These are phyloP conservation scores for Schizopygopsis malacanthus DNA, from an alignment of 2,797 vertebrate genomes.

Conservation along the genomic window DNA sequence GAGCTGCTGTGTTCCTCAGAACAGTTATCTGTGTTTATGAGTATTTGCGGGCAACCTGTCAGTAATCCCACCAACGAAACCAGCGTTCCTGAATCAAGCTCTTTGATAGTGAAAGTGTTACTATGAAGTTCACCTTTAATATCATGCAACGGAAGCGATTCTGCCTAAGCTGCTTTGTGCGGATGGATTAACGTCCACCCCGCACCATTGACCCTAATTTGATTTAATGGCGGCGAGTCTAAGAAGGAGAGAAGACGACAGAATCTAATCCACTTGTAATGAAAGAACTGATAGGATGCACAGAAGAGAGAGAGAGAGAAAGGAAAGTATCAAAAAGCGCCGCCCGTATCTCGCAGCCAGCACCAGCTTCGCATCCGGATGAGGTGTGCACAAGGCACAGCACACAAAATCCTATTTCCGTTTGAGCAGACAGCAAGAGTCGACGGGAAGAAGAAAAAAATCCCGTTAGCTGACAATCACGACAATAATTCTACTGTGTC, in stretches of 20 bases:
- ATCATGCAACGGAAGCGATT: constrained; percentile 78
- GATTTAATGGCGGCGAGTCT: constrained; percentile 80
- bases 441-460: constrained; percentile 51
- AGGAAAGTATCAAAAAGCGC: constrained; percentile 18
- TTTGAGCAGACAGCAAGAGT: constrained; percentile 34
- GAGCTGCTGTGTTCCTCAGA: background rate
- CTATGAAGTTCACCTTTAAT: constrained; percentile 80
- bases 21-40: constrained; percentile 25
- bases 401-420: constrained; percentile 59
- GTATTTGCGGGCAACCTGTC: constrained; percentile 55
- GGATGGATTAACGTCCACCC: constrained; percentile 78
- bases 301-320: background rate
- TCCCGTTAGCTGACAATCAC: constrained; percentile 76
- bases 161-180: constrained; percentile 81
- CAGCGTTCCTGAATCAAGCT: constrained; percentile 63
- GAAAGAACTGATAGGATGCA: constrained; percentile 70
- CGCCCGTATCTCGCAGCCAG: constrained; percentile 38
- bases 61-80: constrained; percentile 40
- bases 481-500: constrained; percentile 75
- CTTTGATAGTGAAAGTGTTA: constrained; percentile 78
- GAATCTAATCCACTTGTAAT: constrained; percentile 72
- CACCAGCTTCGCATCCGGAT: constrained; percentile 26
- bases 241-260: constrained; percentile 66
- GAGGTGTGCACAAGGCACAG: constrained; percentile 50
- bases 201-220: constrained; percentile 82